Base-by-base conservation (phyloP, 2,113 vertebrate species). In the Zapus hudsonius region DNA sequence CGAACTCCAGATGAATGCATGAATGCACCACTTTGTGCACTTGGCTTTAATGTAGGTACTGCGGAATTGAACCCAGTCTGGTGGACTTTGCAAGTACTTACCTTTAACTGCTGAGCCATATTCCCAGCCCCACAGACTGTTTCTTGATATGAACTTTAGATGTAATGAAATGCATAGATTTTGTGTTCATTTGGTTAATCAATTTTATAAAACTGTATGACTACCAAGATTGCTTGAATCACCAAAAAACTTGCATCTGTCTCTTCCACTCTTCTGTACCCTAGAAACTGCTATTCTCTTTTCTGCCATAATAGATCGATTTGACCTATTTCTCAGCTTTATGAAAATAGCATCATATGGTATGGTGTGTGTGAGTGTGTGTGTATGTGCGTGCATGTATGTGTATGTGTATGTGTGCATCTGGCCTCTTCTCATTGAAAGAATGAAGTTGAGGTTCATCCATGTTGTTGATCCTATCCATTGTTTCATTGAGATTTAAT, bases 401-500 rank as follows among this genome's bases (percentile, higher is more conserved):
- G 17, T 79, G 2, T 33, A 7, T 59, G 9, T 69, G 5, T 86
- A 20, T 63, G 25, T 90, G 1, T 76, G 9, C 61, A 31, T 84
- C 23, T 83, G 31, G 5, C 29, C 79, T 94, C 42, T 95, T 91
- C 74, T 75, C 15, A 19, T 72, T 44, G 91, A 70, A n/a, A 36
- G 47, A 31, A 72, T 94, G 40, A 76, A 74, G 89, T 67, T 85
- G 72, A 92, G 59, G 6, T 44, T 87, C 38, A 83, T 61, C 27
- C 17, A 20, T 79, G n/a, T 90, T 82, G 15, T 29, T 74, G 11
- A n/a, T 61, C 33, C 67, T 64, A 29, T 84, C 42, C 16, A 57
- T 70, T 84, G 25, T 59, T 88, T 91, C 74, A 61, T 22, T 90
- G 72, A 76, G 31, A 75, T 84, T 55, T 20, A 85, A 76, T 94